phyloP scores from a whole-genome alignment of 2,113 vertebrate species.

The Thermophis baileyi region DNA sequence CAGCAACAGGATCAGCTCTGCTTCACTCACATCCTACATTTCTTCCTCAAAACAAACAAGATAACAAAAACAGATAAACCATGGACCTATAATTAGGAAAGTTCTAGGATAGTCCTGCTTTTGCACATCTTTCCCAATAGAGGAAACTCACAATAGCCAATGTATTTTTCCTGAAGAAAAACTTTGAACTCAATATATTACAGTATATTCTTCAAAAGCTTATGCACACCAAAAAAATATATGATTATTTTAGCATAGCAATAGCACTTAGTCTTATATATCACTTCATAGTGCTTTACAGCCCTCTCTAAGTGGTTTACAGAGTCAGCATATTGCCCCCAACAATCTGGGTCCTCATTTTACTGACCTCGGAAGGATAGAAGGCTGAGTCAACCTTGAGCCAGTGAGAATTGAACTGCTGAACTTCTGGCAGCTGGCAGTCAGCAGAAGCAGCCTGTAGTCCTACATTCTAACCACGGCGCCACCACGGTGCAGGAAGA shows the following conservation, averaged over 20 bases:
- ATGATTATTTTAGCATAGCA: neutral
- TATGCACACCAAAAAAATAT: neutral
- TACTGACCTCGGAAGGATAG: too few species aligned
- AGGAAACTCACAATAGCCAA: neutral
- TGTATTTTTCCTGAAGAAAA: neutral
- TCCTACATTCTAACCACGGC: neutral
- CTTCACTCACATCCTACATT: neutral
- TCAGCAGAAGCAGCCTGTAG: neutral
- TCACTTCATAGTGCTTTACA: too few species aligned
- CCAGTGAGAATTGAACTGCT: too few species aligned
- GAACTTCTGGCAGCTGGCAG: too few species aligned
- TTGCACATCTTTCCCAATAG: neutral
- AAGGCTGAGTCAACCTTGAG: too few species aligned
- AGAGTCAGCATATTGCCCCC: too few species aligned
- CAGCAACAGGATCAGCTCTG: neutral
- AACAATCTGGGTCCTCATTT: too few species aligned
- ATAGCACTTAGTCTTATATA: too few species aligned
- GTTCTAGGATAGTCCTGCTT: neutral
- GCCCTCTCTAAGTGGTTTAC: too few species aligned
- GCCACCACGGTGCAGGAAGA: neutral
- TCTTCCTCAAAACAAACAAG: neutral
- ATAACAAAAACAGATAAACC: neutral
- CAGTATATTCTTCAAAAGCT: neutral
- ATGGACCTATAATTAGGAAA: neutral
- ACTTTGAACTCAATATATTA: neutral